Evolutionary conservation across 2,888 invertebrate genomes (phyloP).

Genomic region (Pandemis corylana): DNA sequence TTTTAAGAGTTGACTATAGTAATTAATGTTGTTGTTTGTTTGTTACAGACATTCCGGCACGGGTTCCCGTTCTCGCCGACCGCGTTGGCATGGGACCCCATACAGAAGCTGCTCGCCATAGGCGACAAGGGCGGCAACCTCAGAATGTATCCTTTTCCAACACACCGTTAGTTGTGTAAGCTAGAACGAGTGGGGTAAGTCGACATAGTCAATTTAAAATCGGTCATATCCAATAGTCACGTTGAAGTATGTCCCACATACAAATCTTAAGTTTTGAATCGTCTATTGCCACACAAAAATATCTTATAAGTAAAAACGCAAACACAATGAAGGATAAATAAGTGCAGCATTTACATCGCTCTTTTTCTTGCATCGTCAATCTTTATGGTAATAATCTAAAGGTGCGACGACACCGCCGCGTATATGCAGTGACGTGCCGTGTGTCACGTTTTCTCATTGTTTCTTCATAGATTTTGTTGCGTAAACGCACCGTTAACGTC

Average conservation of each 20-base stretch:
- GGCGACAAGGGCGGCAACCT: slow-evolving; percentile 98
- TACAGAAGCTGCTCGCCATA: slow-evolving; percentile 98
- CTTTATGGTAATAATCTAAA: too few species aligned
- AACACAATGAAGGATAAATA: too few species aligned
- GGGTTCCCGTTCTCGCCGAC: slow-evolving; percentile 99
- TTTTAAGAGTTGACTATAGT: background rate
- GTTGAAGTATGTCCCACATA: background rate
- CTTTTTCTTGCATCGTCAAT: too few species aligned
- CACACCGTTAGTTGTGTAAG: background rate
- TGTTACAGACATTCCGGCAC: slow-evolving; percentile 96
- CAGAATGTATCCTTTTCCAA: slow-evolving; percentile 95
- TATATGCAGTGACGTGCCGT: too few species aligned
- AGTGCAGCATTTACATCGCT: too few species aligned
- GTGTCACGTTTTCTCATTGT: too few species aligned
- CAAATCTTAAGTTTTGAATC: background rate
- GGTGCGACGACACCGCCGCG: too few species aligned
- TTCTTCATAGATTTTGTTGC: too few species aligned
- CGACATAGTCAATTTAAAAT: background rate
- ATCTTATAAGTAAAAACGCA: too few species aligned
- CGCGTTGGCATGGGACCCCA: slow-evolving; percentile 98
- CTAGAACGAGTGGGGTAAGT: slow-evolving; percentile 27
- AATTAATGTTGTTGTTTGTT: slow-evolving; percentile 47
- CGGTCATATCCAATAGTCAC: background rate
- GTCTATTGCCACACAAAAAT: too few species aligned
- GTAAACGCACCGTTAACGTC: too few species aligned